Conservation (phyloP, 2,113 vertebrate genomes). For the Macquaria australasica region DNA sequence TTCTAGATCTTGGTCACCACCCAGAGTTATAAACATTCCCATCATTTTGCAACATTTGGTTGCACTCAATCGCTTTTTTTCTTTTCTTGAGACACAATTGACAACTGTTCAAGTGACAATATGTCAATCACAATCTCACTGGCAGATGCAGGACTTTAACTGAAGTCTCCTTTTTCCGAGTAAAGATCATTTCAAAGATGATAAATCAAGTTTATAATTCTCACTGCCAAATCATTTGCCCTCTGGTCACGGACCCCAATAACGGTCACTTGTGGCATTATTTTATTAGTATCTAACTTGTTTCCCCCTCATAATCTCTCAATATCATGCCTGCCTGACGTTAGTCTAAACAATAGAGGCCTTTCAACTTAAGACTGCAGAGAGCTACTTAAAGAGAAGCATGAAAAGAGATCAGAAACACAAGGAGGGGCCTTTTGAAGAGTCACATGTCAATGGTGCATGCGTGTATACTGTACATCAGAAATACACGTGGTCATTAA, state of each 20-base stretch:
- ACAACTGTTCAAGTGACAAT: neutral
- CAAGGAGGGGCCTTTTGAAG: slow-evolving; percentile 51
- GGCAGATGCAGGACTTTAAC: neutral
- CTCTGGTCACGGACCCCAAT: neutral
- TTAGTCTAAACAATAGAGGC: slow-evolving; percentile 65
- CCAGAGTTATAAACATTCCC: neutral
- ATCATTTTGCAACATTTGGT: neutral
- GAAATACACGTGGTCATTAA: slow-evolving; percentile 30
- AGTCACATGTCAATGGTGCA: slow-evolving; percentile 61
- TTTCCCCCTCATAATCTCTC: slow-evolving; percentile 52
- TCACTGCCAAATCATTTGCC: slow-evolving; percentile 3
- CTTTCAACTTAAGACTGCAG: slow-evolving; percentile 65
- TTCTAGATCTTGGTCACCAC: neutral
- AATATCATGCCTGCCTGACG: slow-evolving; percentile 52
- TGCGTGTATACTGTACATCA: slow-evolving; percentile 9
- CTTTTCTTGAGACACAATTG: too few species aligned
- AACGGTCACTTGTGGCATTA: slow-evolving; percentile 1
- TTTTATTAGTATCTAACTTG: slow-evolving; percentile 7
- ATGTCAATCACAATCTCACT: neutral
- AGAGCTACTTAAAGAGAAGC: slow-evolving; percentile 61
- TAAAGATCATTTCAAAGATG: neutral
- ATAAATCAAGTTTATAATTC: neutral
- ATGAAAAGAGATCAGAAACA: slow-evolving; percentile 43
- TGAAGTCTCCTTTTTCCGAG: neutral
- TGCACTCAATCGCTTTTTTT: neutral